Percentiles rank a stretch among this genome's conserved stretches.
Conservation (phyloP, 2,113 vertebrate species). For the Cyprinodon tularosa region DNA sequence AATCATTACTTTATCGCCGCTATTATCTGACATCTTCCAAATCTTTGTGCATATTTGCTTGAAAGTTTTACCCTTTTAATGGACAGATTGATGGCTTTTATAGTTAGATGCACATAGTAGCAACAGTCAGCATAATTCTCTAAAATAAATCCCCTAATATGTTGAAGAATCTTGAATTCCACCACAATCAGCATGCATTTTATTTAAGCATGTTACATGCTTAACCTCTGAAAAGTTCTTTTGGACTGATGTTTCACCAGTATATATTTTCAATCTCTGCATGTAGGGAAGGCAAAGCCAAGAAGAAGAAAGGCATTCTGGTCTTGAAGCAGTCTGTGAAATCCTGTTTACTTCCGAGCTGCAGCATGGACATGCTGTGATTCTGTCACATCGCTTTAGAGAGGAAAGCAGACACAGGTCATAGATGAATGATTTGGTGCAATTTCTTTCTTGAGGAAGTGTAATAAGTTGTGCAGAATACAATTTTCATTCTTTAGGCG, state of each 20-base stretch:
- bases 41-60: neutral
- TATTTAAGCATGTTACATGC: constrained; percentile 19
- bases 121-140: neutral
- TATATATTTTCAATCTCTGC: constrained; percentile 37
- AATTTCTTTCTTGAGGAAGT: constrained; percentile 48
- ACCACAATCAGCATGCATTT: constrained; percentile 34
- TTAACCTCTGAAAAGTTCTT: constrained; percentile 10
- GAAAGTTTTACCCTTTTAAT: neutral
- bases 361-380: constrained; percentile 48
- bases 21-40: neutral
- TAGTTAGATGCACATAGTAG: neutral
- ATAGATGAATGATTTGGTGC: constrained; percentile 42
- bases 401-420: constrained; percentile 26
- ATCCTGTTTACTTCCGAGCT: constrained; percentile 56
- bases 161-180: neutral
- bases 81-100: constrained; percentile 5
- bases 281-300: constrained; percentile 26
- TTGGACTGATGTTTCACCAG: constrained; percentile 14
- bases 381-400: constrained; percentile 38
- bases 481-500: constrained; percentile 59
- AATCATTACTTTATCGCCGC: too few species aligned
- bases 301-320: constrained; percentile 21
- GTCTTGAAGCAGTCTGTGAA: constrained; percentile 39
- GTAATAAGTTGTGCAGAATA: constrained; percentile 53
- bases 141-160: neutral